Conservation (phyloP, 2,113 vertebrate species). For the Cyrtonyx montezumae region DNA sequence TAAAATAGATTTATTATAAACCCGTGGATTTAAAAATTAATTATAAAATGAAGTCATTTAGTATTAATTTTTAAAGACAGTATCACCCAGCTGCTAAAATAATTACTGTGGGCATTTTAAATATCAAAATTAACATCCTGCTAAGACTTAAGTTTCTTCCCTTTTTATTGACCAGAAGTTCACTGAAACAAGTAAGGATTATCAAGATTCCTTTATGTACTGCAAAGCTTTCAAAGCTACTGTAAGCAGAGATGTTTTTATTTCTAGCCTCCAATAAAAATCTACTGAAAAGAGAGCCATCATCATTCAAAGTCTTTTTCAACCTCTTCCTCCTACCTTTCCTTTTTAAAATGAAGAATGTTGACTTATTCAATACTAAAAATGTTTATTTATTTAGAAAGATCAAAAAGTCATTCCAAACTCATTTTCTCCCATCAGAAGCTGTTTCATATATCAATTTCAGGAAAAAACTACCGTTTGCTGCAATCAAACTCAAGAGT, state of each 20-base stretch:
- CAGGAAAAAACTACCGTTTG: neutral
- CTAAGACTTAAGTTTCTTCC: neutral
- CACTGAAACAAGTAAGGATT: neutral
- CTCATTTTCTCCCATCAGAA: neutral
- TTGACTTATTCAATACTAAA: neutral
- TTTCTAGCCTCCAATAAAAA: neutral
- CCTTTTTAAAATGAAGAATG: neutral
- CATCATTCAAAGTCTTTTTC: neutral
- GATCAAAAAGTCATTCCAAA: neutral
- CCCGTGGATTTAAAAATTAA: neutral
- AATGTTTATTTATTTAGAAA: neutral
- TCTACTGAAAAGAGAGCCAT: neutral
- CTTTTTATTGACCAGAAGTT: neutral
- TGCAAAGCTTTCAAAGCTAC: neutral
- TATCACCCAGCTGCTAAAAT: neutral
- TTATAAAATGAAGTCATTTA: neutral
- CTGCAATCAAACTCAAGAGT: neutral
- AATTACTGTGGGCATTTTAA: neutral
- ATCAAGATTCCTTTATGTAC: neutral
- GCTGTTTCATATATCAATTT: neutral
- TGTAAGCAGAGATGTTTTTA: neutral
- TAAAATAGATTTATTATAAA: conserved; percentile 9
- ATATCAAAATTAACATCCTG: neutral
- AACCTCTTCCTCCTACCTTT: neutral
- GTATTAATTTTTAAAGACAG: neutral